These are phyloP conservation scores for Zalophus californianus DNA, from an alignment of 2,797 vertebrate genomes.

Conservation along the genomic window DNA sequence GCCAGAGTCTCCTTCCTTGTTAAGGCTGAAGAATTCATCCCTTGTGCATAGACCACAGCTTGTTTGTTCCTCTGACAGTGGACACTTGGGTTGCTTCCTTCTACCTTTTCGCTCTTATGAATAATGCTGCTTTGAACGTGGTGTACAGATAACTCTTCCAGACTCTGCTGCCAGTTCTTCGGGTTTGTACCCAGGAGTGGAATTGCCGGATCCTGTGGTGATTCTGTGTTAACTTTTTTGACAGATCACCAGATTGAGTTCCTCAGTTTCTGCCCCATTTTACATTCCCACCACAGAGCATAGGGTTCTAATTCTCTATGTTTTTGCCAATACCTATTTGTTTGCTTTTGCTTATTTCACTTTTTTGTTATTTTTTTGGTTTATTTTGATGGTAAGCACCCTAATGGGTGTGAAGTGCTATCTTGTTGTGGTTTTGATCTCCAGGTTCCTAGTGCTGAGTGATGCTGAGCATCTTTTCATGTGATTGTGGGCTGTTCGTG, in stretches of 20 bases:
- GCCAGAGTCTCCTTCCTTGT: background rate
- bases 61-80: background rate
- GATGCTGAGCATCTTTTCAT: accelerated
- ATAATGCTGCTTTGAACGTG: too few species aligned
- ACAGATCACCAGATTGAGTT: too few species aligned
- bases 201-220: too few species aligned
- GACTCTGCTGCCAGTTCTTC: background rate
- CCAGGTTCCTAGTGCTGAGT: background rate
- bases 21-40: background rate
- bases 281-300: accelerated
- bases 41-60: too few species aligned
- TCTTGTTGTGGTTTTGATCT: background rate
- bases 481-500: accelerated
- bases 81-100: too few species aligned
- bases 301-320: background rate
- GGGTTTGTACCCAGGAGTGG: background rate
- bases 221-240: background rate
- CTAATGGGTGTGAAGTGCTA: accelerated
- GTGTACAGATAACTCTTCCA: background rate
- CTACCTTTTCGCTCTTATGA: background rate
- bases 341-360: background rate
- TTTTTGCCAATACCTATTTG: accelerated
- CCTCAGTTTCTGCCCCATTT: too few species aligned
- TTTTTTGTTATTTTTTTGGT: too few species aligned
- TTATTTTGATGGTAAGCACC: accelerated